A percentile compares a stretch with the other conserved stretches of the same genome.
Conservation (phyloP, 1,140 invertebrate genomes). For the Drosophila asahinai region DNA sequence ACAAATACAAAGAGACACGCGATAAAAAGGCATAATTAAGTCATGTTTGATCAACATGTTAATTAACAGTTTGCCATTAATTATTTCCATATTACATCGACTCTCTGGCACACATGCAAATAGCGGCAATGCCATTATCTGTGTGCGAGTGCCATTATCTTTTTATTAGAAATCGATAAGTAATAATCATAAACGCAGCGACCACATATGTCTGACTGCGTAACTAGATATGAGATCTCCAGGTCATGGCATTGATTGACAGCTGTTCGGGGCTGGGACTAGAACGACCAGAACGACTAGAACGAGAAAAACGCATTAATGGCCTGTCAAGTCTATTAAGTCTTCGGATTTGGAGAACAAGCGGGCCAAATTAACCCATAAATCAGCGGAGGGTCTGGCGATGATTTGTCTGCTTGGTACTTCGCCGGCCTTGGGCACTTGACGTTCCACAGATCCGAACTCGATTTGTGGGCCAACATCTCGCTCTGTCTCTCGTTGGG, state of each 20-base stretch:
- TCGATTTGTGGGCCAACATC: slow-evolving; percentile 39
- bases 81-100: slow-evolving; percentile 75
- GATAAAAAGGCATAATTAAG: slow-evolving; percentile 79
- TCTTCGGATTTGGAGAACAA: slow-evolving; percentile 24
- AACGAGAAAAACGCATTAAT: slow-evolving; percentile 33
- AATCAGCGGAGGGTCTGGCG: slow-evolving; percentile 30
- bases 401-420: slow-evolving; percentile 29
- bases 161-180: slow-evolving; percentile 64
- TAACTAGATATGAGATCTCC: slow-evolving; percentile 24
- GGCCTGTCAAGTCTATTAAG: slow-evolving; percentile 44
- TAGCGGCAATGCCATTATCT: slow-evolving; percentile 11
- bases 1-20: slow-evolving; percentile 41
- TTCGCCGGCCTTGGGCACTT: slow-evolving; percentile 29
- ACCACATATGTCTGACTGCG: slow-evolving; percentile 29
- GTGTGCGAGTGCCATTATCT: slow-evolving; percentile 46
- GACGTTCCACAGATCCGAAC: slow-evolving; percentile 42
- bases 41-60: slow-evolving; percentile 82
- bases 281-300: slow-evolving; percentile 5
- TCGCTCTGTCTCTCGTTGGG: background rate
- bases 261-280: slow-evolving; percentile 46
- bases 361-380: slow-evolving; percentile 24
- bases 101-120: slow-evolving; percentile 11
- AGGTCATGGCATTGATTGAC: slow-evolving; percentile 66
- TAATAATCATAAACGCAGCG: slow-evolving; percentile 44
- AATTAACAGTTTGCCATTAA: slow-evolving; percentile 81